A percentile compares a stretch with the other conserved stretches of the same genome.
Evolutionary conservation across 2,797 vertebrate genomes (phyloP).

Genomic region (Paratrypauchen microcephalus): DNA sequence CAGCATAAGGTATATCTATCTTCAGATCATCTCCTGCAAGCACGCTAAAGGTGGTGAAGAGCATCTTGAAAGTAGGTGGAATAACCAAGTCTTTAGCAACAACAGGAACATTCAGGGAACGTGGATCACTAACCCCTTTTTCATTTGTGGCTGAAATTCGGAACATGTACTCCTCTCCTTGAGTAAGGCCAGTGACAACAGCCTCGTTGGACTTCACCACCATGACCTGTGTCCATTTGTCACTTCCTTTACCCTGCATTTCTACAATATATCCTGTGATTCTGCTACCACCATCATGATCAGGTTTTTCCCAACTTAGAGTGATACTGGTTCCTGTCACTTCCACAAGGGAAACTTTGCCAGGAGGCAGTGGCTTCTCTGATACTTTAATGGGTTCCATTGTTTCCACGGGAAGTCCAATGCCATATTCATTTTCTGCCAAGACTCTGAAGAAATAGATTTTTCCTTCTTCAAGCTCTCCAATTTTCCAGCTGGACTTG

Average conservation of each 20-base stretch:
- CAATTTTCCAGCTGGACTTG: constrained; percentile 95
- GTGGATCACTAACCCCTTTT: constrained; percentile 95
- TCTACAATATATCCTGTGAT: constrained; percentile 95
- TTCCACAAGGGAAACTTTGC: constrained; percentile 91
- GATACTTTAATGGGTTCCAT: constrained; percentile 90
- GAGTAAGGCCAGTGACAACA: constrained; percentile 87
- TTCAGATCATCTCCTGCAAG: constrained; percentile 95
- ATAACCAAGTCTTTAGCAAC: constrained; percentile 95
- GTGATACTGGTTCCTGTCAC: constrained; percentile 90
- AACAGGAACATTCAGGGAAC: constrained; percentile 88
- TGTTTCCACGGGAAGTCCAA: constrained; percentile 95
- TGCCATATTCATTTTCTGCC: constrained; percentile 96
- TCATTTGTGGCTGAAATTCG: constrained; percentile 94
- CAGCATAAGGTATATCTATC: constrained; percentile 91
- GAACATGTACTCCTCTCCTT: constrained; percentile 96
- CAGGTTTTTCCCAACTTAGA: constrained; percentile 96
- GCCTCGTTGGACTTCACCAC: constrained; percentile 90
- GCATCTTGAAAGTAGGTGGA: constrained; percentile 87
- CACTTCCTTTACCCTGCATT: constrained; percentile 96
- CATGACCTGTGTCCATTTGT: constrained; percentile 92
- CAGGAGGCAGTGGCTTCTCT: constrained; percentile 93
- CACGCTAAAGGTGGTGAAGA: constrained; percentile 91
- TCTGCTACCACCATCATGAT: constrained; percentile 97
- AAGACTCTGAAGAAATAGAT: constrained; percentile 96
- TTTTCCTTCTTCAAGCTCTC: constrained; percentile 91